These are phyloP conservation scores for Myoxocephalus aenaeus DNA, from an alignment of 2,797 vertebrate genomes.

Conservation along the genomic window DNA sequence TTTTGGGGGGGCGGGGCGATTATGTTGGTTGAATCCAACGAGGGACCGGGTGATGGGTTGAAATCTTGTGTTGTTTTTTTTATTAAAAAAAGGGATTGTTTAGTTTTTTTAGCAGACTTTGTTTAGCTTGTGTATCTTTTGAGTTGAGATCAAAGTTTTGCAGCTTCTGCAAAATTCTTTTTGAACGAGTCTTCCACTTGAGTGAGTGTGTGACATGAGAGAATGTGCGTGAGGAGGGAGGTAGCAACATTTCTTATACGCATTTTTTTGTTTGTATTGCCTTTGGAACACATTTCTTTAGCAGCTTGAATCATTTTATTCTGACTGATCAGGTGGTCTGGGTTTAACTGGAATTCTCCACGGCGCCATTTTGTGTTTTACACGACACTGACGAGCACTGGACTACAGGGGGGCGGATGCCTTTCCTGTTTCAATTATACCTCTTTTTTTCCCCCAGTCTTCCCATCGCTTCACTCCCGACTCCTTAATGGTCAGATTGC, in stretches of 20 bases:
- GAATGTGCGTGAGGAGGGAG: slow-evolving; percentile 21
- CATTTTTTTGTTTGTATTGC: slow-evolving; percentile 27
- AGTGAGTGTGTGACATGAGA: slow-evolving; percentile 51
- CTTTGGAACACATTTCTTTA: slow-evolving; percentile 46
- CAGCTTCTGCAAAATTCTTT: slow-evolving; percentile 36
- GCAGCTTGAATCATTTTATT: slow-evolving; percentile 23
- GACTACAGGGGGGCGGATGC: slow-evolving; percentile 27
- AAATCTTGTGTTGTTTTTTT: slow-evolving; percentile 2
- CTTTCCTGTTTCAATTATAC: slow-evolving; percentile 25
- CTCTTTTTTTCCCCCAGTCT: neutral
- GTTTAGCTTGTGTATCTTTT: slow-evolving; percentile 31
- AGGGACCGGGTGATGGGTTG: slow-evolving; percentile 27
- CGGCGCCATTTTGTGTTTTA: slow-evolving; percentile 12
- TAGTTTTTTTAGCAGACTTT: slow-evolving; percentile 32
- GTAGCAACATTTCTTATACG: slow-evolving; percentile 40
- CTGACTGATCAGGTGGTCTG: slow-evolving; percentile 50
- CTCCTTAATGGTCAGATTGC: slow-evolving; percentile 34
- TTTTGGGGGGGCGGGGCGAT: neutral
- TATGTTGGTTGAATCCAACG: slow-evolving; percentile 12
- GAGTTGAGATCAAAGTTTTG: slow-evolving; percentile 46
- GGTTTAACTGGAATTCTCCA: slow-evolving; percentile 53
- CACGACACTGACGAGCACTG: slow-evolving; percentile 5
- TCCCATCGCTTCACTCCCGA: slow-evolving; percentile 18
- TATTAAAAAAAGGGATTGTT: slow-evolving; percentile 57
- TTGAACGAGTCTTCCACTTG: slow-evolving; percentile 68